These are phyloP conservation scores for Caracal caracal DNA, from an alignment of 2,113 vertebrate genomes.

Conservation along the genomic window DNA sequence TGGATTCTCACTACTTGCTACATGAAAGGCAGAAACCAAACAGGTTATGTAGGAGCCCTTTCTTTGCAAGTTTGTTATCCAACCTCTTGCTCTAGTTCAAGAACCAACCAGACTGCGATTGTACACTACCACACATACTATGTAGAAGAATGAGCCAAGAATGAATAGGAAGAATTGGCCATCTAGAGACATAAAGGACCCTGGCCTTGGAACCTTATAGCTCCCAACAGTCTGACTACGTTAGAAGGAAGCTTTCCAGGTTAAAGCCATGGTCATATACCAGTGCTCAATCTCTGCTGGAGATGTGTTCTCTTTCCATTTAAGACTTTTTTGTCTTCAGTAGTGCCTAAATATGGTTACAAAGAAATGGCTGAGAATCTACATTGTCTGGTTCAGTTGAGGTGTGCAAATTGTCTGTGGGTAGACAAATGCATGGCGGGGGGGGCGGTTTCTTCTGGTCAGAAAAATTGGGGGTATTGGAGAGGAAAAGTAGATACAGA, in stretches of 20 bases:
- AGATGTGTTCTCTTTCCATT: neutral
- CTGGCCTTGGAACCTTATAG: neutral
- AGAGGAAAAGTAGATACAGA: neutral
- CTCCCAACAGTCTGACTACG: neutral
- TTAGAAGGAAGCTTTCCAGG: neutral
- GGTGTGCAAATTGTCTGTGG: neutral
- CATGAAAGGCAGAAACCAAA: neutral
- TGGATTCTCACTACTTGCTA: neutral
- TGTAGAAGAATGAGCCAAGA: neutral
- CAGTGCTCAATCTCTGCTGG: neutral
- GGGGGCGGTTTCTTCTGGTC: neutral
- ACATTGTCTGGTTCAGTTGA: neutral
- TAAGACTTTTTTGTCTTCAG: neutral
- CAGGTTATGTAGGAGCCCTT: neutral
- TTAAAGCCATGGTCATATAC: neutral
- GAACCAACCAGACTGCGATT: neutral
- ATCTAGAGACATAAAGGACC: neutral
- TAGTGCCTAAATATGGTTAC: neutral
- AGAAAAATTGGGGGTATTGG: neutral
- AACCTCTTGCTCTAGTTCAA: neutral
- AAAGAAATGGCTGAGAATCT: neutral
- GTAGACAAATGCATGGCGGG: neutral
- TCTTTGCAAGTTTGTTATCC: neutral
- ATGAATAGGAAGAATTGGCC: neutral
- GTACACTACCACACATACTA: neutral